These are phyloP conservation scores for Osmerus eperlanus DNA, from an alignment of 2,113 vertebrate genomes.

Conservation along the genomic window DNA sequence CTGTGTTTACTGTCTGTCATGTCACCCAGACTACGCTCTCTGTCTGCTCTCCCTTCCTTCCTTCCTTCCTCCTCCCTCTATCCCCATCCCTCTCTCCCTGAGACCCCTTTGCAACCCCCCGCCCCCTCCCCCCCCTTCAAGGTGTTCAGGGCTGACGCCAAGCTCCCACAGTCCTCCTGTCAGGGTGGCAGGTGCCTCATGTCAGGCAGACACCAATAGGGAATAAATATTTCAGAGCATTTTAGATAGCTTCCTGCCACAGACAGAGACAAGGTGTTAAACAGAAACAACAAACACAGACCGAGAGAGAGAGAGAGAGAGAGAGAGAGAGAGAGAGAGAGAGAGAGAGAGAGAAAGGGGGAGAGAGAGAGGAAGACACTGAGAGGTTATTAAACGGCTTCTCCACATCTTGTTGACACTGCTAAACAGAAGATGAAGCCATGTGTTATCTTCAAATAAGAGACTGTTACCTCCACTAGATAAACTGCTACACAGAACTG, in stretches of 20 bases:
- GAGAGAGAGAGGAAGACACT: too few relatives aligned
- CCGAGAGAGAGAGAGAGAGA: not conserved
- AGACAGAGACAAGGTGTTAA: constrained; percentile 10
- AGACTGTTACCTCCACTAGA: too few relatives aligned
- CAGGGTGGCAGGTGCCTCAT: not conserved
- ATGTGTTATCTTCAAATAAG: too few relatives aligned
- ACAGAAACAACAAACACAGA: constrained; percentile 2
- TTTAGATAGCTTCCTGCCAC: constrained; percentile 9
- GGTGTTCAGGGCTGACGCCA: not conserved
- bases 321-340: not conserved
- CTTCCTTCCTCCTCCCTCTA: not conserved
- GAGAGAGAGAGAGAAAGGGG: not conserved
- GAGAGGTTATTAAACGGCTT: too few relatives aligned
- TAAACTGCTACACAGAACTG: too few relatives aligned
- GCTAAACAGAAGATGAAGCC: too few relatives aligned
- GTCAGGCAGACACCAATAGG: constrained; percentile 2
- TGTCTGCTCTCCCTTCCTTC: constrained; percentile 1
- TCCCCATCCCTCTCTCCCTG: not conserved
- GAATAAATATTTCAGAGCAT: constrained; percentile 18
- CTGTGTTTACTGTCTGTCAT: constrained; percentile 19
- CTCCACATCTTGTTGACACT: too few relatives aligned
- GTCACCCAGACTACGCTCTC: not conserved
- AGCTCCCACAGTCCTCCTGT: constrained; percentile 9
- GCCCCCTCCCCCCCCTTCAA: not conserved
- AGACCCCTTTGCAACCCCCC: not conserved